A percentile compares a stretch with the other conserved stretches of the same genome.
Evolutionary conservation across 2,888 invertebrate genomes (phyloP).

Genomic region (Tineola bisselliella): DNA sequence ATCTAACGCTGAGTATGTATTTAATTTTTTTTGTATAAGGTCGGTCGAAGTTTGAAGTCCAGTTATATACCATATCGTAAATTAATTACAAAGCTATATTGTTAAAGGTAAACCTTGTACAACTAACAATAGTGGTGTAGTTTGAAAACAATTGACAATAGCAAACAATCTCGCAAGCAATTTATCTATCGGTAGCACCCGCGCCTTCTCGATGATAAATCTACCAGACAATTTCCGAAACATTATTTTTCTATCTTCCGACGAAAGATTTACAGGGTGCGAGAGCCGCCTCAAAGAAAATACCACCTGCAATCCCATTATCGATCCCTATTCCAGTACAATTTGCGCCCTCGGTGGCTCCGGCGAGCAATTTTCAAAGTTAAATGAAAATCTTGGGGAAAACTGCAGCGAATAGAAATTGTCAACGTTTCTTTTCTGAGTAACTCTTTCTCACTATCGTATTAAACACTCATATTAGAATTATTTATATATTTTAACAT

Average conservation of each 20-base stretch:
- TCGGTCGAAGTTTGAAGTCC: too few relatives aligned
- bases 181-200: conserved; percentile 19
- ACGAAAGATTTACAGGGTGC: conserved; percentile 46
- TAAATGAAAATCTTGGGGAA: conserved; percentile 62
- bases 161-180: conserved; percentile 13
- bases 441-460: neutral
- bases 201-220: conserved; percentile 41
- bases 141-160: conserved; percentile 7
- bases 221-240: conserved; percentile 60
- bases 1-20: too few relatives aligned
- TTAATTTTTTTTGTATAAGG: too few relatives aligned
- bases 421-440: neutral
- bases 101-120: conserved; percentile 1
- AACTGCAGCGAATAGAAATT: conserved; percentile 18
- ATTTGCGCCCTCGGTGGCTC: conserved; percentile 54
- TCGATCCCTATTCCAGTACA: conserved; percentile 62
- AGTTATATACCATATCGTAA: too few relatives aligned
- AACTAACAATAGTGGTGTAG: neutral
- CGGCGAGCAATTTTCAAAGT: conserved; percentile 60
- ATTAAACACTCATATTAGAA: neutral
- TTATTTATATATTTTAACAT: neutral
- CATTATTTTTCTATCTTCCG: conserved; percentile 47
- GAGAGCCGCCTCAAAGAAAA: conserved; percentile 51
- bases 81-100: neutral
- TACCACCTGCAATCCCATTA: conserved; percentile 62